Conservation (phyloP, 2,797 vertebrate species). For the Clarias fuscus region DNA sequence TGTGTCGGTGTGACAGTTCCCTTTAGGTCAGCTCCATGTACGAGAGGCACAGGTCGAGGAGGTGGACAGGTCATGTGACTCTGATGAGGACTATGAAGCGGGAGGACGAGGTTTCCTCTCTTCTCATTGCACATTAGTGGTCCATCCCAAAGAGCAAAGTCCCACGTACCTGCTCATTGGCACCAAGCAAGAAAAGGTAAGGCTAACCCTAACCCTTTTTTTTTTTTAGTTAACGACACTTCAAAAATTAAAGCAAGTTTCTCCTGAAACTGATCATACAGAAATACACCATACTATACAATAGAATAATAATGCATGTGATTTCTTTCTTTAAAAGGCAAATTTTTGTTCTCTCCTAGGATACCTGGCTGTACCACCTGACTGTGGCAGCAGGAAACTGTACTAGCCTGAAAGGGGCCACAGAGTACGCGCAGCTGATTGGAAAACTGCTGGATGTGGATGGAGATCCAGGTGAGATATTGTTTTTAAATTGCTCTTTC, state of each 20-base stretch:
- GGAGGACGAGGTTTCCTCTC: constrained; percentile 83
- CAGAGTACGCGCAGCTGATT: constrained; percentile 87
- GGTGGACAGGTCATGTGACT: constrained; percentile 94
- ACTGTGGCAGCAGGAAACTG: constrained; percentile 86
- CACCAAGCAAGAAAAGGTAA: constrained; percentile 94
- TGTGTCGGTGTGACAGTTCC: constrained; percentile 70
- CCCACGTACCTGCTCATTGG: constrained; percentile 94
- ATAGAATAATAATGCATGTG: not conserved
- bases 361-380: constrained; percentile 93
- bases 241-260: not conserved
- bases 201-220: not conserved
- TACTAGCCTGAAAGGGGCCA: constrained; percentile 84
- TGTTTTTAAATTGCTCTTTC: not conserved
- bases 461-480: constrained; percentile 85
- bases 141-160: constrained; percentile 89
- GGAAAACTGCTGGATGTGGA: constrained; percentile 86
- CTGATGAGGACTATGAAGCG: constrained; percentile 92
- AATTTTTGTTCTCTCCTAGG: constrained; percentile 66
- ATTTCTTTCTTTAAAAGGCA: not conserved
- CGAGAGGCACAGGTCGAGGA: constrained; percentile 83
- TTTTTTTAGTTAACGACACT: not conserved
- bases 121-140: constrained; percentile 88
- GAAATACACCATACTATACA: not conserved
- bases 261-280: not conserved
- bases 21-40: constrained; percentile 84